Conservation (phyloP, 2,888 invertebrate species). For the Volucella zonaria region DNA sequence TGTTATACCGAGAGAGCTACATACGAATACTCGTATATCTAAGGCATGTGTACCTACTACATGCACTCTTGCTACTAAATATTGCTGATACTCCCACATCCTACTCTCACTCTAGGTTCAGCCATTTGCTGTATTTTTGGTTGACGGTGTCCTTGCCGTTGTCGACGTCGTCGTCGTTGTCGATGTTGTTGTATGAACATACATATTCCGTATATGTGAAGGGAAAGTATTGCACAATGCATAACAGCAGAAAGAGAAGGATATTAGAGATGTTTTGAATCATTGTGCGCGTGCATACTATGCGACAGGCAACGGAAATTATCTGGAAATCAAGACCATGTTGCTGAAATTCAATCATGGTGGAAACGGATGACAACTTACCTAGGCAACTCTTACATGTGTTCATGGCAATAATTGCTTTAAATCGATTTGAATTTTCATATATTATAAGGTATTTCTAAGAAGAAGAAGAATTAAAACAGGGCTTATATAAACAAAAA, state of each 20-base stretch:
- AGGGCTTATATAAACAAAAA: too few species aligned
- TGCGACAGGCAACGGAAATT: slow-evolving; percentile 9
- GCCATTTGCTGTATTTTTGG: slow-evolving; percentile 43
- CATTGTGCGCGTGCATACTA: slow-evolving; percentile 38
- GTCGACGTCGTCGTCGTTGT: slow-evolving; percentile 13
- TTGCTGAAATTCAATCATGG: slow-evolving; percentile 14
- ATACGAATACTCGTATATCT: background rate
- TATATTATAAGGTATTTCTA: background rate
- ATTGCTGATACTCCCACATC: slow-evolving; percentile 26
- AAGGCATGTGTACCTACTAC: slow-evolving; percentile 32
- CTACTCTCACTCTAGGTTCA: background rate
- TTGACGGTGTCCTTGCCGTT: slow-evolving; percentile 31
- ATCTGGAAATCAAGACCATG: slow-evolving; percentile 7
- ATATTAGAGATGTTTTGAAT: slow-evolving; percentile 12
- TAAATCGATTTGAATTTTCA: background rate
- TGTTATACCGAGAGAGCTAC: slow-evolving; percentile 26
- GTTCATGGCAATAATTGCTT: too few species aligned
- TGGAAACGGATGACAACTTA: slow-evolving; percentile 2
- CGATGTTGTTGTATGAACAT: slow-evolving; percentile 13
- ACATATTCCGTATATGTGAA: slow-evolving; percentile 14
- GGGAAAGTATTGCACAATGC: slow-evolving; percentile 49
- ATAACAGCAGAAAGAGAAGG: slow-evolving; percentile 4
- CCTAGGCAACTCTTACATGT: background rate
- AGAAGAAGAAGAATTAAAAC: too few species aligned
- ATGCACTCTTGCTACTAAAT: slow-evolving; percentile 48